Base-by-base conservation (phyloP, 1,140 invertebrate genomes). In the Leptinotarsa undecemlineata region DNA sequence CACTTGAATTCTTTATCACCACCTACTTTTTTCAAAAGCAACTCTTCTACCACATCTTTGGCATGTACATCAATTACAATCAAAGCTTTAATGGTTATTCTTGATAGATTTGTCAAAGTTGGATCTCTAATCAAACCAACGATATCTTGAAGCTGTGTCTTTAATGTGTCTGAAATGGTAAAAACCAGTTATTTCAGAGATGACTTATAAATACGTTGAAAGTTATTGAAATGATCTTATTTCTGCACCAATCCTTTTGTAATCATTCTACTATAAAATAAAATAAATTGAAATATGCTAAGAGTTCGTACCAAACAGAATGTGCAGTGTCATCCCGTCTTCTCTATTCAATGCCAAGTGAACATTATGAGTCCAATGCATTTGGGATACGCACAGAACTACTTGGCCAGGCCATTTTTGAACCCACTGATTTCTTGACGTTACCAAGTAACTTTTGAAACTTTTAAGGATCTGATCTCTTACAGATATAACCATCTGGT, bases 61-160 rank as follows among this genome's bases (percentile, higher is more conserved):
- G 95, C 94, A 81, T 98, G 96, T 0, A 97, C 95, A 84, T 97
- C 95, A 73, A 97, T 92, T 17, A 97, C 95, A 78, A 97, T 95
- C 60, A 98, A 85, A 5, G 94, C 93, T 83, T 93, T 93, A 23
- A 97, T 88, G 1, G 95, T 96, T 6, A 94, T 94, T 80, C 95
- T 89, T 77, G 85, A 86, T 6, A 91, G 80, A 83, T 90, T 91
- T 5, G 86, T 88, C 21, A 91, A 83, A 64, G 85, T 85, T 1
- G 89, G 86, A 66, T 78, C 88, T 67, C 90, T 82, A 60, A 91
- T 88, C n/a, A 91, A 78, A 11, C 85, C 85, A 0, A 93, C 90
- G 78, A 91, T 91, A 68, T 92, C 89, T 60, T 91, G 88, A 2
- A 93, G 86, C 91, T 90, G 78, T 2, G 83, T 83, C 21, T 75